phyloP scores from a whole-genome alignment of 2,113 vertebrate species.

The Platichthys flesus region DNA sequence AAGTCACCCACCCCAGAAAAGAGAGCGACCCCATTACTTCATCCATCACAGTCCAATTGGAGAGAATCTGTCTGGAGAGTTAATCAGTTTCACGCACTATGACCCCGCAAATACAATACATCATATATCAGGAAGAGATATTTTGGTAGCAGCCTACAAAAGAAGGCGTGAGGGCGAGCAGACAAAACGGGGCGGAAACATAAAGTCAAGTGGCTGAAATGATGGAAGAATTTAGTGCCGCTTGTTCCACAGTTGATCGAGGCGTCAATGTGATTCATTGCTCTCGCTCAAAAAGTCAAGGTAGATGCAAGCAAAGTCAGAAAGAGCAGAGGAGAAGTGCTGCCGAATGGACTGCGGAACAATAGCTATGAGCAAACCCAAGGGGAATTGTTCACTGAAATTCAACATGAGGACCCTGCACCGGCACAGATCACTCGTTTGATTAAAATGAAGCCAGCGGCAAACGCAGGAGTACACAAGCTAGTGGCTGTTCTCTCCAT shows the following conservation, averaged over 20 bases:
- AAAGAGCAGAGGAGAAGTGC: slow-evolving; percentile 17
- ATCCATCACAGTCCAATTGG: slow-evolving; percentile 1
- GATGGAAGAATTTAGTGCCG: slow-evolving; percentile 38
- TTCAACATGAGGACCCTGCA: slow-evolving; percentile 39
- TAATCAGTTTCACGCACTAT: slow-evolving; percentile 6
- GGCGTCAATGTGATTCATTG: slow-evolving; percentile 54
- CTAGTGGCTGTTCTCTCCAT: not conserved
- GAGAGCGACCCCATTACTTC: slow-evolving; percentile 11
- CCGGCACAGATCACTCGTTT: slow-evolving; percentile 28
- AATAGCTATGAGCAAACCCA: slow-evolving; percentile 25
- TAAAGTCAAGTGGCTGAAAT: slow-evolving; percentile 21
- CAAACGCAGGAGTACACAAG: slow-evolving; percentile 11
- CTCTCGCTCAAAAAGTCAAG: slow-evolving; percentile 52
- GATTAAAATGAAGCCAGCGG: slow-evolving; percentile 33
- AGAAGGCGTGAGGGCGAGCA: not conserved
- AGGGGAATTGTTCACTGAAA: slow-evolving; percentile 18
- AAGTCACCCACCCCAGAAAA: not conserved
- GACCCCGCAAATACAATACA: slow-evolving; percentile 3
- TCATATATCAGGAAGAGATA: not conserved
- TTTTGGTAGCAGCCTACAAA: slow-evolving; percentile 10
- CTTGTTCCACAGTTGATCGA: slow-evolving; percentile 58
- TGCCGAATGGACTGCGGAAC: slow-evolving; percentile 24
- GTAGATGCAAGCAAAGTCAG: slow-evolving; percentile 50
- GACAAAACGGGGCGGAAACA: slow-evolving; percentile 18
- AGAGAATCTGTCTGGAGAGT: slow-evolving; percentile 3